Conservation (phyloP, 2,797 vertebrate genomes). For the Notolabrus celidotus region DNA sequence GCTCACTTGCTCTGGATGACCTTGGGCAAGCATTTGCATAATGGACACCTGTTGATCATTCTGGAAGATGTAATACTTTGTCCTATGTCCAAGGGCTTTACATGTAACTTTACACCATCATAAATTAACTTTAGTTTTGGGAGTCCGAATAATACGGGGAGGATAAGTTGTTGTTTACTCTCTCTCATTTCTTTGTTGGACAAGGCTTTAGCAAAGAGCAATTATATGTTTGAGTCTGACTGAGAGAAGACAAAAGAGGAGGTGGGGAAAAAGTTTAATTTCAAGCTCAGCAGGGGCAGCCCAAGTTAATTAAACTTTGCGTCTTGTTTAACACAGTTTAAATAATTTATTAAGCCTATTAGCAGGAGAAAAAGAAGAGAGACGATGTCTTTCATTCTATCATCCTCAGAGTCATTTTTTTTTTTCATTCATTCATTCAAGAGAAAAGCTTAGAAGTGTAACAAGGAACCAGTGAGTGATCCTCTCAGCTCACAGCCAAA, state of each 20-base stretch:
- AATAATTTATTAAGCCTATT: slow-evolving; percentile 68
- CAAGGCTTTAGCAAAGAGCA: slow-evolving; percentile 9
- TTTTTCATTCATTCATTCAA: slow-evolving; percentile 20
- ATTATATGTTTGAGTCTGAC: slow-evolving; percentile 32
- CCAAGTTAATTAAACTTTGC: slow-evolving; percentile 78
- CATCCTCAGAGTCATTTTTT: slow-evolving; percentile 21
- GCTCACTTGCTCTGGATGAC: not conserved
- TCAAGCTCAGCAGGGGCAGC: slow-evolving; percentile 44
- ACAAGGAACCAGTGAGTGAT: slow-evolving; percentile 6
- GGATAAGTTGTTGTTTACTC: slow-evolving; percentile 3
- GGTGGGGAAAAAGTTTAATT: slow-evolving; percentile 50
- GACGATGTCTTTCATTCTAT: slow-evolving; percentile 29
- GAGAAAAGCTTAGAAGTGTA: slow-evolving; percentile 13
- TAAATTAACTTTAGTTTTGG: too few species aligned
- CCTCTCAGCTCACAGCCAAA: not conserved
- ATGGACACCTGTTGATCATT: slow-evolving; percentile 13
- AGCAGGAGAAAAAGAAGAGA: slow-evolving; percentile 7
- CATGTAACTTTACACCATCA: too few species aligned
- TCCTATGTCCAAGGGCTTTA: not conserved
- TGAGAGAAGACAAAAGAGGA: slow-evolving; percentile 40
- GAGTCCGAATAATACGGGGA: slow-evolving; percentile 2
- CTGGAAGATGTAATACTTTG: not conserved
- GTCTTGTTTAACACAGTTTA: slow-evolving; percentile 66
- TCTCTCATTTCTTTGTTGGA: not conserved
- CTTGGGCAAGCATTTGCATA: not conserved